phyloP scores from a whole-genome alignment of 2,888 invertebrate species.

The Drosophila anomalata region DNA sequence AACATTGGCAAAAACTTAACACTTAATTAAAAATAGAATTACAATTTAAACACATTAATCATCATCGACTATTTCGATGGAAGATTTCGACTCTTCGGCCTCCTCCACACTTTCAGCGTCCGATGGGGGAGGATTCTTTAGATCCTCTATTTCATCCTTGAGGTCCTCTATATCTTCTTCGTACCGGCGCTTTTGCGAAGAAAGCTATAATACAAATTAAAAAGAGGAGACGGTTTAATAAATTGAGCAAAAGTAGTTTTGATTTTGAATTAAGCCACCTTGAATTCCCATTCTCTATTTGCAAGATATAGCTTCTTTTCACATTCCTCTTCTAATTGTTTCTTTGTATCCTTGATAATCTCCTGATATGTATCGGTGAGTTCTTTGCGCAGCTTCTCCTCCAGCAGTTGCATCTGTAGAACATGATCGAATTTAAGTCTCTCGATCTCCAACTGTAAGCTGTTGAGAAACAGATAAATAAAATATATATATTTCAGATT shows the following conservation, averaged over 20 bases:
- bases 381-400: constrained; percentile 76
- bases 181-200: constrained; percentile 54
- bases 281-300: constrained; percentile 70
- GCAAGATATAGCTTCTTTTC: constrained; percentile 64
- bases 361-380: constrained; percentile 74
- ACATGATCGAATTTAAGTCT: constrained; percentile 51
- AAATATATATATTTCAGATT: neutral
- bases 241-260: neutral
- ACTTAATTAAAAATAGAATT: constrained; percentile 9
- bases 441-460: constrained; percentile 60
- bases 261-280: constrained; percentile 55
- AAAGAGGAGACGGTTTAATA: neutral
- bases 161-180: constrained; percentile 66
- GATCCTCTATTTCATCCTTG: constrained; percentile 60
- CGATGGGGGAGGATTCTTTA: constrained; percentile 13
- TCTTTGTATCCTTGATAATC: constrained; percentile 56
- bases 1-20: constrained; percentile 7
- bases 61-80: constrained; percentile 36
- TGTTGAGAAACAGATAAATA: neutral
- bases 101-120: constrained; percentile 58
- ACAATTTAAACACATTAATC: constrained; percentile 5
- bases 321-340: constrained; percentile 59
- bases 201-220: constrained; percentile 49
- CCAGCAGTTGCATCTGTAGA: constrained; percentile 66
- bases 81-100: constrained; percentile 22